phyloP scores from a whole-genome alignment of 1,140 invertebrate species.

The Vanessa atalanta region DNA sequence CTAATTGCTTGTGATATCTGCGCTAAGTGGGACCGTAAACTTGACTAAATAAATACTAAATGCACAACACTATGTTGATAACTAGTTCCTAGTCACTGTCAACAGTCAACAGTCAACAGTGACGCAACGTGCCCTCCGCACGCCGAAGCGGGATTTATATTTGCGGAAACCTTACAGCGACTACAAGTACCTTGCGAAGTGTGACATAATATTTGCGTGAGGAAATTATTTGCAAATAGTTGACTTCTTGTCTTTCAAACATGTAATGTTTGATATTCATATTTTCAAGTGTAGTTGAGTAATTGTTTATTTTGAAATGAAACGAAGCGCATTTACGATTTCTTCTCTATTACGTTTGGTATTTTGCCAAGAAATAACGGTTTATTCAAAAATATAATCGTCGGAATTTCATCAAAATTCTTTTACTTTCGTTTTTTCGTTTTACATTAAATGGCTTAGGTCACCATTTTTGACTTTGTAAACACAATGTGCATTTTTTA shows the following conservation, averaged over 20 bases:
- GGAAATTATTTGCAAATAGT: conserved; percentile 7
- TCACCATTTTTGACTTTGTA: no score
- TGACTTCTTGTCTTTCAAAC: background rate
- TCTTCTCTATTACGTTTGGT: background rate
- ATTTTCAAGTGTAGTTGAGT: background rate
- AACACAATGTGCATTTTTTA: no score
- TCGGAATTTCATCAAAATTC: background rate
- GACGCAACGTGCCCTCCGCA: conserved; percentile 38
- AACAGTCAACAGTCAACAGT: conserved; percentile 47
- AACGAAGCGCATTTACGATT: background rate
- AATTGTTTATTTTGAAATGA: background rate
- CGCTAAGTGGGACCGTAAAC: conserved; percentile 25
- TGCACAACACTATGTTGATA: conserved; percentile 7
- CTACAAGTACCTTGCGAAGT: conserved; percentile 10
- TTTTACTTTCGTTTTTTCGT: no score
- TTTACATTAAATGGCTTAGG: no score
- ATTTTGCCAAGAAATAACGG: conserved; percentile 2
- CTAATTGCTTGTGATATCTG: conserved; percentile 17
- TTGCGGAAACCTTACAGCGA: conserved; percentile 34
- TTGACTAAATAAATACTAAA: conserved; percentile 16
- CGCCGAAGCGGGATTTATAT: conserved; percentile 15
- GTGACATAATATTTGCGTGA: conserved; percentile 34
- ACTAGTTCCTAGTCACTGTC: conserved; percentile 27
- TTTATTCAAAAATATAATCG: background rate
- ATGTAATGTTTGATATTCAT: background rate